Conservation (phyloP, 2,797 vertebrate genomes). For the Neosilurus mollespiculum region DNA sequence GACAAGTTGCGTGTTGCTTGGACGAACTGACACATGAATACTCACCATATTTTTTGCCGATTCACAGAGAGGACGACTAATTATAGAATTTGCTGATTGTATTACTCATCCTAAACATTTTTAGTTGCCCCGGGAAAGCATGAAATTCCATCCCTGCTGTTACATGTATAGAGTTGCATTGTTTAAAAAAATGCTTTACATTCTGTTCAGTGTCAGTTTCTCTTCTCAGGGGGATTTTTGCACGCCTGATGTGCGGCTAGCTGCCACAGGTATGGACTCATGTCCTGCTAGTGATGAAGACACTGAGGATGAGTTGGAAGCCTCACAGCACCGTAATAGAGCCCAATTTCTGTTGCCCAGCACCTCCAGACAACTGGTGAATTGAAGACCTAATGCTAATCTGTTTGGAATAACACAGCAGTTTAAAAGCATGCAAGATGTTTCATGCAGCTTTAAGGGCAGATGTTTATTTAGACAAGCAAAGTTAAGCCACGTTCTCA, state of each 20-base stretch:
- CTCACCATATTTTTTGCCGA: too few species aligned
- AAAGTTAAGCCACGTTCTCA: too few species aligned
- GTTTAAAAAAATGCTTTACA: too few species aligned
- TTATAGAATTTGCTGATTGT: too few species aligned
- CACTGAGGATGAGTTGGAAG: slow-evolving; percentile 76
- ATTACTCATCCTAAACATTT: too few species aligned
- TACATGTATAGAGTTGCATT: too few species aligned
- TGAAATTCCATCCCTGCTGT: too few species aligned
- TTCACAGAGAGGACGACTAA: too few species aligned
- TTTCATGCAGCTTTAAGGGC: not conserved
- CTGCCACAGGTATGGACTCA: slow-evolving; percentile 79
- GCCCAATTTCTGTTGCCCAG: slow-evolving; percentile 66
- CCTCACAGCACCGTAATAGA: slow-evolving; percentile 59
- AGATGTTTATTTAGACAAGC: not conserved
- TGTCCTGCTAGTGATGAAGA: slow-evolving; percentile 82
- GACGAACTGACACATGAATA: too few species aligned
- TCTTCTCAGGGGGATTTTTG: slow-evolving; percentile 71
- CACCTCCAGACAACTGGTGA: slow-evolving; percentile 73
- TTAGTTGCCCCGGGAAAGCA: too few species aligned
- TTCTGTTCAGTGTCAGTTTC: not conserved
- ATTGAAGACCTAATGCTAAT: slow-evolving; percentile 11
- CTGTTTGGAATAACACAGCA: not conserved
- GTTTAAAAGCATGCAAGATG: not conserved
- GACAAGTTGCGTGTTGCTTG: too few species aligned
- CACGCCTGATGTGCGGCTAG: slow-evolving; percentile 71